A percentile compares a stretch with the other conserved stretches of the same genome.
Conservation (phyloP, 2,888 invertebrate species). For the Orthosia gracilis region DNA sequence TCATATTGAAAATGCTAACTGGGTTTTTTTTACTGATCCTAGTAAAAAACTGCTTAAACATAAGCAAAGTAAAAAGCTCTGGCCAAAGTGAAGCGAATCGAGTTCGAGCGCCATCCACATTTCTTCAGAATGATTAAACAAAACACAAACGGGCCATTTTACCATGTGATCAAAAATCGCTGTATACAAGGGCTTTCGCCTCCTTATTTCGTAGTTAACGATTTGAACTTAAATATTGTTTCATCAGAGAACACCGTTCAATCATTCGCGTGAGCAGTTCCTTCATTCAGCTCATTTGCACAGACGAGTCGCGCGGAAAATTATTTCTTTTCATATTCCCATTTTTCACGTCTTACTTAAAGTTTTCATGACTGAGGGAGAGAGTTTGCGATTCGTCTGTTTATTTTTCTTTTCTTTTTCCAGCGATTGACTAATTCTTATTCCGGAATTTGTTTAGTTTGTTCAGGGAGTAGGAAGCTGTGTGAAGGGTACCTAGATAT, state of each 20-base stretch:
- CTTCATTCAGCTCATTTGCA: slow-evolving; percentile 91
- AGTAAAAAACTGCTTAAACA: too few species aligned
- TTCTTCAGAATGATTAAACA: not conserved
- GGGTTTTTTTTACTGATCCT: too few species aligned
- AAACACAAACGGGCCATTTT: too few species aligned
- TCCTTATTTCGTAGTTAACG: slow-evolving; percentile 55
- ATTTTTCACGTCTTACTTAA: slow-evolving; percentile 91
- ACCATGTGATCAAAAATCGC: not conserved
- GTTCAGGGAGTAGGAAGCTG: slow-evolving; percentile 1
- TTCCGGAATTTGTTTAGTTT: slow-evolving; percentile 58
- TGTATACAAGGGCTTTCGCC: not conserved
- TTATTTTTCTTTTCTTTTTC: slow-evolving; percentile 78
- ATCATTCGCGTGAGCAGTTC: slow-evolving; percentile 89
- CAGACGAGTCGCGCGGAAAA: slow-evolving; percentile 90
- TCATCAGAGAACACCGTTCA: slow-evolving; percentile 85
- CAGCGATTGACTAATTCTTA: slow-evolving; percentile 69
- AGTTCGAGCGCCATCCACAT: too few species aligned
- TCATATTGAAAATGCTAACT: too few species aligned
- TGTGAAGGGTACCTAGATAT: not conserved
- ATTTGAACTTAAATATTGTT: slow-evolving; percentile 84
- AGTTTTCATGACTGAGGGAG: slow-evolving; percentile 83
- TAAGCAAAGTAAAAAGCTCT: too few species aligned
- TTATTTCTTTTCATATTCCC: slow-evolving; percentile 91
- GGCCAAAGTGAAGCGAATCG: too few species aligned
- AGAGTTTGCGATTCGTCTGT: slow-evolving; percentile 78